Evolutionary conservation across 2,797 vertebrate species (phyloP).

Genomic region (Phrynocephalus forsythii): DNA sequence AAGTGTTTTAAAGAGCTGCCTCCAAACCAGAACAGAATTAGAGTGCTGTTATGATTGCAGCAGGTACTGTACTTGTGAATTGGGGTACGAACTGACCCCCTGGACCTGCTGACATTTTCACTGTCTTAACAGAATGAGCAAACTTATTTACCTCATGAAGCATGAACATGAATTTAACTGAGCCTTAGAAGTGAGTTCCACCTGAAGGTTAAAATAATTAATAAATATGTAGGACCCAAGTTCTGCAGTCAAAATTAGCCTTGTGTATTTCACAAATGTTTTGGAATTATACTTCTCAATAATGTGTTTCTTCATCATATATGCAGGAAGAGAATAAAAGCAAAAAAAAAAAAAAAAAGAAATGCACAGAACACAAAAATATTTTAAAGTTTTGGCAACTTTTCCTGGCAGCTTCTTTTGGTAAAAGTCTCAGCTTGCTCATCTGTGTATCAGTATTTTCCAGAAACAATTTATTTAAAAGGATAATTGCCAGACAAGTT

Average conservation of each 20-base stretch:
- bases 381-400: not conserved
- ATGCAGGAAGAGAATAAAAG: not conserved
- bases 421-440: not conserved
- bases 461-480: constrained; percentile 16
- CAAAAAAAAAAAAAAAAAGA: not conserved
- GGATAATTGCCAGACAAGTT: not conserved
- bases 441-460: not conserved
- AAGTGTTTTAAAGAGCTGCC: no score
- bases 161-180: not conserved
- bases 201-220: not conserved
- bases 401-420: not conserved
- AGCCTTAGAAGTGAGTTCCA: not conserved
- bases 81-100: no score
- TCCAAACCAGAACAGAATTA: no score
- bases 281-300: constrained; percentile 34
- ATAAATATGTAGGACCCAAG: not conserved
- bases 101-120: no score
- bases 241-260: not conserved
- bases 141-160: not conserved
- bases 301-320: not conserved
- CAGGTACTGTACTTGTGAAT: no score
- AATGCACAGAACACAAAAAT: not conserved
- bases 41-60: no score
- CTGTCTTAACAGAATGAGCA: not conserved
- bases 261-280: not conserved